phyloP scores from a whole-genome alignment of 2,797 vertebrate genomes.

The Helicolenus hilgendorfi region DNA sequence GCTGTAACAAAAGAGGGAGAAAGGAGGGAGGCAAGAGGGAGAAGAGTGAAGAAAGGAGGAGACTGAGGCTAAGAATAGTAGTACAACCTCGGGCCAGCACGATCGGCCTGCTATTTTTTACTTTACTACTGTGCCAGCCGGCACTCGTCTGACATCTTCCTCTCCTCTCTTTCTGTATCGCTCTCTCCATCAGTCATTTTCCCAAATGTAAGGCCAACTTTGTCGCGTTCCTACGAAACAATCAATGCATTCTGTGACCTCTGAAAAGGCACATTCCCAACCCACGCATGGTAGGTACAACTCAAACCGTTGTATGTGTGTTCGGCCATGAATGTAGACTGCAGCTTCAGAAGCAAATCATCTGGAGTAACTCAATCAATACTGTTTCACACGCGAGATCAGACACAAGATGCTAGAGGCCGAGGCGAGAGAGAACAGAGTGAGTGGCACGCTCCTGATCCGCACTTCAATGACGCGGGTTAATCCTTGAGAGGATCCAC shows the following conservation, averaged over 20 bases:
- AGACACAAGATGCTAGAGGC: constrained; percentile 32
- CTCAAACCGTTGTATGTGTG: background rate
- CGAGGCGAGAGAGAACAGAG: constrained; percentile 18
- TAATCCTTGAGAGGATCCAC: constrained; percentile 75
- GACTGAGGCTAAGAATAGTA: constrained; percentile 79
- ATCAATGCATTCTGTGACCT: background rate
- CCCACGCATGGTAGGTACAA: background rate
- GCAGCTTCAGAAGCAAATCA: constrained; percentile 25
- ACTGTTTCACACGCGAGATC: constrained; percentile 25
- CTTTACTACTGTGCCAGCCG: constrained; percentile 73
- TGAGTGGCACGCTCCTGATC: constrained; percentile 59
- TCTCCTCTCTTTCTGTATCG: constrained; percentile 25
- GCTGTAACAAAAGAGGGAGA: constrained; percentile 55
- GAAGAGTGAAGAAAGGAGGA: constrained; percentile 65
- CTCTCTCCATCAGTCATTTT: background rate
- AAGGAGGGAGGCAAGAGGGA: constrained; percentile 43
- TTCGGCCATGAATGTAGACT: background rate
- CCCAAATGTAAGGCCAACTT: background rate
- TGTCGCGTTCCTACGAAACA: background rate
- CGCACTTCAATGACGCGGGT: constrained; percentile 57
- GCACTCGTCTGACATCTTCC: constrained; percentile 49
- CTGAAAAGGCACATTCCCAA: background rate
- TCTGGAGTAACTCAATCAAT: constrained; percentile 21
- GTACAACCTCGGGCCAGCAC: constrained; percentile 72
- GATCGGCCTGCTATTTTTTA: constrained; percentile 77